phyloP scores from a whole-genome alignment of 2,113 vertebrate species.

The Phyllostomus hastatus region DNA sequence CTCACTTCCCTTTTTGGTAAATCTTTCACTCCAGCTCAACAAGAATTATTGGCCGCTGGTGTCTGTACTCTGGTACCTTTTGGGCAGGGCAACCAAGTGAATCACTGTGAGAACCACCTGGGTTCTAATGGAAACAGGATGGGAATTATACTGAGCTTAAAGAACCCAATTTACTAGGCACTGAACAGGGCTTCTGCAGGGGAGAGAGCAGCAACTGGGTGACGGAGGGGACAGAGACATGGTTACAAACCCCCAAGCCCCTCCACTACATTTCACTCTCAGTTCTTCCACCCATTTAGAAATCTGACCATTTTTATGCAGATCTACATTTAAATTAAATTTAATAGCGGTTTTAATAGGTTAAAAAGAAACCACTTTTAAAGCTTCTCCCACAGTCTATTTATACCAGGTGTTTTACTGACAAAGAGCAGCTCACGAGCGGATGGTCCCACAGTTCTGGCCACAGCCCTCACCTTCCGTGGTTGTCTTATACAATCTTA shows the following conservation, averaged over 20 bases:
- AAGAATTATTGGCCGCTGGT: not conserved
- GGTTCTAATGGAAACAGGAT: conserved; percentile 46
- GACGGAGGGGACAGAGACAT: not conserved
- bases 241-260: not conserved
- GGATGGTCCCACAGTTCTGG: not conserved
- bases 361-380: conserved; percentile 59
- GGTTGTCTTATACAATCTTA: not conserved
- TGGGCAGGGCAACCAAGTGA: not conserved
- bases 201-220: not conserved
- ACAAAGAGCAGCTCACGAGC: conserved; percentile 7
- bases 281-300: conserved; percentile 32
- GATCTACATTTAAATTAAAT: conserved; percentile 65
- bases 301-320: conserved; percentile 56
- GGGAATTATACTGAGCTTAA: not conserved
- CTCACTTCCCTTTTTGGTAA: not conserved
- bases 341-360: conserved; percentile 47
- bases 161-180: not conserved
- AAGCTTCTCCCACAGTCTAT: conserved; percentile 69
- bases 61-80: not conserved
- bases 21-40: not conserved
- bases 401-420: not conserved
- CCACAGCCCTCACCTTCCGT: not conserved
- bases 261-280: not conserved
- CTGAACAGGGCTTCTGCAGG: not conserved
- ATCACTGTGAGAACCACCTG: conserved; percentile 18